These are phyloP conservation scores for Phoxinus phoxinus DNA, from an alignment of 2,113 vertebrate species.

Conservation along the genomic window DNA sequence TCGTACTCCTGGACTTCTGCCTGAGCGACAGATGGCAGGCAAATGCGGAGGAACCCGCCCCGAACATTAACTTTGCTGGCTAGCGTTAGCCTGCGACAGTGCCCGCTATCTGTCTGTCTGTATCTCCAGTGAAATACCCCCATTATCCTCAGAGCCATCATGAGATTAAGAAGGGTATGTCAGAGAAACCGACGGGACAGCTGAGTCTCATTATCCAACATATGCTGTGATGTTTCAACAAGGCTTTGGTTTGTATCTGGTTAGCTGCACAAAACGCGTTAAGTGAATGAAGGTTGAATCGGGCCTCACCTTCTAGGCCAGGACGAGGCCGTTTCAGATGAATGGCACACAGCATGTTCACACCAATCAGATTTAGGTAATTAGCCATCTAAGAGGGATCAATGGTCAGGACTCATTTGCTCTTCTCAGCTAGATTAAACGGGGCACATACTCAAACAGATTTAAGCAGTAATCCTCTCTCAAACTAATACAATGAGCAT, in stretches of 20 bases:
- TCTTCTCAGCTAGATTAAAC: slow-evolving; percentile 67
- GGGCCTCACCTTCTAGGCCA: slow-evolving; percentile 49
- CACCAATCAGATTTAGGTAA: slow-evolving; percentile 67
- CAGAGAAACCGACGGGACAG: slow-evolving; percentile 70
- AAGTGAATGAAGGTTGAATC: slow-evolving; percentile 35
- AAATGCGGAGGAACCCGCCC: slow-evolving; percentile 75
- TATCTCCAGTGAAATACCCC: slow-evolving; percentile 61
- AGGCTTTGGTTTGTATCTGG: slow-evolving; percentile 39
- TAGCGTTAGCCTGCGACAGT: slow-evolving; percentile 65
- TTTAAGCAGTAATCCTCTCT: slow-evolving; percentile 60
- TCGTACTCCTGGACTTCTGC: slow-evolving; percentile 70
- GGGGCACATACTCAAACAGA: slow-evolving; percentile 63
- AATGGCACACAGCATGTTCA: slow-evolving; percentile 37
- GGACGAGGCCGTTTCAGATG: slow-evolving; percentile 38
- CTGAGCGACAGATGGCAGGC: slow-evolving; percentile 79
- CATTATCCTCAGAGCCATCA: slow-evolving; percentile 63
- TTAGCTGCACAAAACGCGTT: slow-evolving; percentile 46
- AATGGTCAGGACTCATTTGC: slow-evolving; percentile 57
- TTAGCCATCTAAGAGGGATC: slow-evolving; percentile 70
- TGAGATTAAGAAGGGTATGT: slow-evolving; percentile 71
- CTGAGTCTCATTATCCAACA: slow-evolving; percentile 71
- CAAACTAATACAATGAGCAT: background rate
- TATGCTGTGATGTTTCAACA: slow-evolving; percentile 63
- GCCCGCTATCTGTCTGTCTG: slow-evolving; percentile 51
- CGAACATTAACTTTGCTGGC: slow-evolving; percentile 71